Evolutionary conservation across 30 jellyfish, hydroid and myxozoan genomes (phyloP).

Genomic region (Pseudorhiza aurosa): DNA sequence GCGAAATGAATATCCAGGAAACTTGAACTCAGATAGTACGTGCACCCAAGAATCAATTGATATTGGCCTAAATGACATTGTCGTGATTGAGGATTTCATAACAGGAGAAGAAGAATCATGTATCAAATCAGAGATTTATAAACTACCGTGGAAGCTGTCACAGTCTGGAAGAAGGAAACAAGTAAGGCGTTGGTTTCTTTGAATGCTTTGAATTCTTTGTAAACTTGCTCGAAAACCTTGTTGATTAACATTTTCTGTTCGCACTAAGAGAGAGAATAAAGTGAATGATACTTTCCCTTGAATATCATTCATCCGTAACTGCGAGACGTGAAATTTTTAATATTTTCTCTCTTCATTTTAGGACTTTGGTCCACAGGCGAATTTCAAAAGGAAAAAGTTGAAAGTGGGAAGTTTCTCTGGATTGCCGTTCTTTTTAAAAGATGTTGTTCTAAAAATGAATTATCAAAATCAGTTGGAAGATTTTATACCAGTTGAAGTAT

Average conservation of each 20-base stretch:
- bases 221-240: too few relatives aligned
- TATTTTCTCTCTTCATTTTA: slow-evolving; percentile 22
- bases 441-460: slow-evolving; percentile 45
- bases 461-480: slow-evolving; percentile 6
- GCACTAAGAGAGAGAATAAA: too few relatives aligned
- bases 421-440: slow-evolving; percentile 68
- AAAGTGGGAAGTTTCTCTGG: slow-evolving; percentile 85
- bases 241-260: too few relatives aligned
- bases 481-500: slow-evolving; percentile 91
- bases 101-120: slow-evolving; percentile 63
- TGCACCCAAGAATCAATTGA: background rate
- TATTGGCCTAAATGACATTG: slow-evolving; percentile 19
- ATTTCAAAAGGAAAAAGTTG: slow-evolving; percentile 83
- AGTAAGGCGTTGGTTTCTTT: too few relatives aligned
- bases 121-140: slow-evolving; percentile 57
- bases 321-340: too few relatives aligned
- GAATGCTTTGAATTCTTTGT: too few relatives aligned
- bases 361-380: slow-evolving; percentile 99
- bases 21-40: background rate
- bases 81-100: slow-evolving; percentile 70
- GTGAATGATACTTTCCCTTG: background rate
- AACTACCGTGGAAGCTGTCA: slow-evolving; percentile 89
- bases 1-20: background rate
- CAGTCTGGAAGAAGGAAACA: slow-evolving; percentile 99
- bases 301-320: too few relatives aligned